Evolutionary conservation across 1,140 invertebrate species (phyloP).

Genomic region (Dermatophagoides farinae): DNA sequence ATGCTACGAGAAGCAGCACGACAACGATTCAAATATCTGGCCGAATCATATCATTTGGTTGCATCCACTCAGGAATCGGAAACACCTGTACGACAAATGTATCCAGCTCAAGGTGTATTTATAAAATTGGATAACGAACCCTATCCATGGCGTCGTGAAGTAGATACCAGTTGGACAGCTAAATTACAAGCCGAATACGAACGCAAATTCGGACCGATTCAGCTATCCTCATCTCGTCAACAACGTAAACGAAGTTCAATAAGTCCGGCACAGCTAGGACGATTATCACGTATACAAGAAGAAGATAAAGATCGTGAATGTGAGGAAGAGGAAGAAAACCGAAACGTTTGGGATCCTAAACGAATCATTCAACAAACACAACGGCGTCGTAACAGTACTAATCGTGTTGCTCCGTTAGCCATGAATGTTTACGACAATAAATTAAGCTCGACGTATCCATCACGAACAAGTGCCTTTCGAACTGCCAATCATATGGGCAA

Average conservation of each 20-base stretch:
- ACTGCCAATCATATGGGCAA: no score
- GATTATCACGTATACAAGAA: background rate
- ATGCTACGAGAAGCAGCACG: background rate
- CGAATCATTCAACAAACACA: background rate
- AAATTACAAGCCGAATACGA: background rate
- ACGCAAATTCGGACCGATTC: background rate
- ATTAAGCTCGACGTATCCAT: no score
- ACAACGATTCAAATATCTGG: slow-evolving; percentile 10
- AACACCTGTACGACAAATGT: slow-evolving; percentile 14
- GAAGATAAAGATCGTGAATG: background rate
- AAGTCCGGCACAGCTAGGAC: background rate
- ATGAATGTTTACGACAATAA: background rate
- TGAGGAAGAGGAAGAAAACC: background rate
- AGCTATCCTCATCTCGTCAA: background rate
- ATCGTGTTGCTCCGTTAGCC: background rate
- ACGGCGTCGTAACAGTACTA: background rate
- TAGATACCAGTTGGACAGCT: background rate
- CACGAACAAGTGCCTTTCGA: background rate
- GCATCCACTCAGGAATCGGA: slow-evolving; percentile 4
- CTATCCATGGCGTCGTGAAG: no score
- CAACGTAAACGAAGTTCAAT: background rate
- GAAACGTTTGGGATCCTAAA: background rate
- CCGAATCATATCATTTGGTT: slow-evolving; percentile 14
- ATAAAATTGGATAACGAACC: slow-evolving; percentile 10
- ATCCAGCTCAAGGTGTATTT: slow-evolving; percentile 16